These are phyloP conservation scores for Lacerta agilis DNA, from an alignment of 2,797 vertebrate genomes.

Conservation along the genomic window DNA sequence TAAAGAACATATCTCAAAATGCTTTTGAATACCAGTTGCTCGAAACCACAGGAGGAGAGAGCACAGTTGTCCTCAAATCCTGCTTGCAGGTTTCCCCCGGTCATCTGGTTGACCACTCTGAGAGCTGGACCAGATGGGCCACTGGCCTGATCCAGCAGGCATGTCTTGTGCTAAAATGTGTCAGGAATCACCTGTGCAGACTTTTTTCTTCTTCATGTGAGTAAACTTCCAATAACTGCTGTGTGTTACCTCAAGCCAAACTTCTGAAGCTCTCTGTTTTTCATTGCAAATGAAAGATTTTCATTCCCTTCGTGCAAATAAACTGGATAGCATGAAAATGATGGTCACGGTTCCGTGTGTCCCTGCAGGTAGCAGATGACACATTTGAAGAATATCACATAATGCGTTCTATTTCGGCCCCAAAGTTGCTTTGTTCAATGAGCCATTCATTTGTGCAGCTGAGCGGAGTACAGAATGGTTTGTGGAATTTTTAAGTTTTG, in stretches of 20 bases:
- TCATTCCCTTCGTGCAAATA: not conserved
- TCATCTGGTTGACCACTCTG: too few relatives aligned
- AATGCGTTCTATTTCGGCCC: not conserved
- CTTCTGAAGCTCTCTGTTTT: not conserved
- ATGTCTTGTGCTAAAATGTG: not conserved
- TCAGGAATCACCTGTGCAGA: not conserved
- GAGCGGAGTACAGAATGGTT: not conserved
- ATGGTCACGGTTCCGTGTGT: not conserved
- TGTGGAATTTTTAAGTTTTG: not conserved
- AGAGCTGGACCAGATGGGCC: too few relatives aligned
- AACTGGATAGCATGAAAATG: not conserved
- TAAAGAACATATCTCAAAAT: not conserved
- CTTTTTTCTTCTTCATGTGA: not conserved
- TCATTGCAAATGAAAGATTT: not conserved
- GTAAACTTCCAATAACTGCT: not conserved
- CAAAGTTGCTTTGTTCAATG: not conserved
- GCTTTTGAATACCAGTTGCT: too few relatives aligned
- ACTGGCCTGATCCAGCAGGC: too few relatives aligned
- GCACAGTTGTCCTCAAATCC: too few relatives aligned
- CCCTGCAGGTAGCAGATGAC: not conserved
- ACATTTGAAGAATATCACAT: not conserved
- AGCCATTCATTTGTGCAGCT: not conserved
- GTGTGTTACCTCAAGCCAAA: not conserved
- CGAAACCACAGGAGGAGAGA: too few relatives aligned
- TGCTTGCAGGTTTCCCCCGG: too few relatives aligned